Base-by-base conservation (phyloP, 2,797 vertebrate genomes). In the Alectoris magna region DNA sequence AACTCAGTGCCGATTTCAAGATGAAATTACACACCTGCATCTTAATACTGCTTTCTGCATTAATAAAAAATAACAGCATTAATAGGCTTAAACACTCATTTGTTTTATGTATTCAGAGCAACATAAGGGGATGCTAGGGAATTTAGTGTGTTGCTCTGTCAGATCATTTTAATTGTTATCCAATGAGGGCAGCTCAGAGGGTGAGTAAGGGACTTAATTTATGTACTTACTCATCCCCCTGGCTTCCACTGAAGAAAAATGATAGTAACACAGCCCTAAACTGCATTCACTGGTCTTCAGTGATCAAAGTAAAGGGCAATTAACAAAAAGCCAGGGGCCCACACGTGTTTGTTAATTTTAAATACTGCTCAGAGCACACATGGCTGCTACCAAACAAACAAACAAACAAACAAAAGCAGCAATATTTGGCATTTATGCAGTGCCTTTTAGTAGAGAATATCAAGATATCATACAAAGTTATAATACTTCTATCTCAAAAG, bases 161-260 rank as follows among this genome's bases (percentile, higher is more conserved):
- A 96, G 84, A 95, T 92, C 60, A 82, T 87, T 95, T 93, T 95
- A 94, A 95, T 88, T 91, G 83, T 82, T 94, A 94, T 84, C 86
- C 92, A 95, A 76, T 88, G 92, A 95, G 79, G 87, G 74, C 70
- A 95, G 78, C 92, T 93, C 90, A 86, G 89, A 95, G 76, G 88
- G 85, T 85, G 74, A 90, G 74, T 63, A 94, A 87, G 80, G 53
- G 66, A 88, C 79, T 94, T 88, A 82, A 91, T 89, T 96, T 94
- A 84, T 60, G 62, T 85, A 96, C 71, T 87, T 91, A 95, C 72
- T 84, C 80, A 95, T 85, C 48, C 66, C 74, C 43, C 88, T 9
- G 26, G 88, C 72, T 91, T 94, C 87, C 69, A 83, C 91, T 87
- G 88, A 94, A 87, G 85, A 88, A 91, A 97, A 93, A 59, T 34